phyloP scores from a whole-genome alignment of 1,140 invertebrate genomes.

The Agrilus planipennis region DNA sequence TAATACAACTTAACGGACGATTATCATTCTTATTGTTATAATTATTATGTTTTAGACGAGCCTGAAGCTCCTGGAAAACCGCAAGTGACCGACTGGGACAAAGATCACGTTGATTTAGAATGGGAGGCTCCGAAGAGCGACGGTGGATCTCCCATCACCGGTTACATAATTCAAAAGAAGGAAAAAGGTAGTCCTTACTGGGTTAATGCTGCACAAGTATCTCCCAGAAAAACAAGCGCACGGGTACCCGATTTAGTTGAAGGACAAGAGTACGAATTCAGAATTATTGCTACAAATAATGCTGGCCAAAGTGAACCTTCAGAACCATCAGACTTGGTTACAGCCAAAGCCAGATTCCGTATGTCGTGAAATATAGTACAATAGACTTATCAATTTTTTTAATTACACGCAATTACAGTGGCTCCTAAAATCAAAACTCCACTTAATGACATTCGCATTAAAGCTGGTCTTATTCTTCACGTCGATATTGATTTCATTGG shows the following conservation, averaged over 20 bases:
- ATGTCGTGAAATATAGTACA: too few species aligned
- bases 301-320: slow-evolving; percentile 92
- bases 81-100: slow-evolving; percentile 81
- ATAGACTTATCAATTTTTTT: slow-evolving; percentile 3
- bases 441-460: slow-evolving; percentile 74
- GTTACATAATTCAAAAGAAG: slow-evolving; percentile 93
- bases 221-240: slow-evolving; percentile 59
- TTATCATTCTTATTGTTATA: slow-evolving; percentile 2
- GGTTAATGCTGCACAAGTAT: slow-evolving; percentile 80
- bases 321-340: slow-evolving; percentile 81
- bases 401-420: slow-evolving; percentile 39
- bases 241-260: slow-evolving; percentile 81
- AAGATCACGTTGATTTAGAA: slow-evolving; percentile 81
- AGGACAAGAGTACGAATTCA: slow-evolving; percentile 93
- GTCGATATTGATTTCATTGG: slow-evolving; percentile 88
- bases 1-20: neutral
- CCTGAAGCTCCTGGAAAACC: slow-evolving; percentile 86
- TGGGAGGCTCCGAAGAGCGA: slow-evolving; percentile 79
- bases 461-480: slow-evolving; percentile 86
- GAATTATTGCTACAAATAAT: slow-evolving; percentile 89
- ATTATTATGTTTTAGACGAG: slow-evolving; percentile 47
- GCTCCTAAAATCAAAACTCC: slow-evolving; percentile 88
- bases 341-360: slow-evolving; percentile 72
- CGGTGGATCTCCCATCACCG: slow-evolving; percentile 81
- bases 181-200: slow-evolving; percentile 84